Evolutionary conservation across 1,140 invertebrate species (phyloP).

Genomic region (Drosophila tropicalis): DNA sequence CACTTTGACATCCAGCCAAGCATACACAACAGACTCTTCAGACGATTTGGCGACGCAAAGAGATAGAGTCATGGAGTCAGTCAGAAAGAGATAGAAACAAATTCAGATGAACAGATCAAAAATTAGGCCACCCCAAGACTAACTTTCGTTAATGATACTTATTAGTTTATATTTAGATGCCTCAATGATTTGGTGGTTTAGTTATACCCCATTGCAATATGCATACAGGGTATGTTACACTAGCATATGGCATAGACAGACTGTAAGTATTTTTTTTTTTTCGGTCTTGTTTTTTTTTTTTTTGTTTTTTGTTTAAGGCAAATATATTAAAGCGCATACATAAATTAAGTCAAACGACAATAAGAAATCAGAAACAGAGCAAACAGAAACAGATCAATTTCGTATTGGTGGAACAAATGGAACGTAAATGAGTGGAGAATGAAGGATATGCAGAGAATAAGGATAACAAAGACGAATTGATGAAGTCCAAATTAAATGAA

Average conservation of each 20-base stretch:
- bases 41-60: neutral
- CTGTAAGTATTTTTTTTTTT: neutral
- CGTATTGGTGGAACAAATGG: slow-evolving; percentile 71
- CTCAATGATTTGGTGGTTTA: neutral
- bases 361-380: slow-evolving; percentile 62
- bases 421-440: slow-evolving; percentile 61
- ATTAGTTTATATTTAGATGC: neutral
- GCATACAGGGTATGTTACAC: neutral
- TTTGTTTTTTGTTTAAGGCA: slow-evolving; percentile 71
- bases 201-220: neutral
- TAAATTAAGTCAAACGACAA: slow-evolving; percentile 65
- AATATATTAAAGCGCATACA: slow-evolving; percentile 70
- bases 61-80: no score
- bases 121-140: neutral
- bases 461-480: neutral
- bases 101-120: neutral
- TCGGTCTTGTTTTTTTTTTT: slow-evolving; percentile 26
- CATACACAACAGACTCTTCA: no score
- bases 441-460: slow-evolving; percentile 26
- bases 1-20: neutral
- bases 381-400: slow-evolving; percentile 42
- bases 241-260: slow-evolving; percentile 4
- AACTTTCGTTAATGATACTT: neutral
- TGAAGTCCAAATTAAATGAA: neutral
- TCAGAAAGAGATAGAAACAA: no score